Evolutionary conservation across 2,797 vertebrate genomes (phyloP).

Genomic region (Sebastes steindachneri): DNA sequence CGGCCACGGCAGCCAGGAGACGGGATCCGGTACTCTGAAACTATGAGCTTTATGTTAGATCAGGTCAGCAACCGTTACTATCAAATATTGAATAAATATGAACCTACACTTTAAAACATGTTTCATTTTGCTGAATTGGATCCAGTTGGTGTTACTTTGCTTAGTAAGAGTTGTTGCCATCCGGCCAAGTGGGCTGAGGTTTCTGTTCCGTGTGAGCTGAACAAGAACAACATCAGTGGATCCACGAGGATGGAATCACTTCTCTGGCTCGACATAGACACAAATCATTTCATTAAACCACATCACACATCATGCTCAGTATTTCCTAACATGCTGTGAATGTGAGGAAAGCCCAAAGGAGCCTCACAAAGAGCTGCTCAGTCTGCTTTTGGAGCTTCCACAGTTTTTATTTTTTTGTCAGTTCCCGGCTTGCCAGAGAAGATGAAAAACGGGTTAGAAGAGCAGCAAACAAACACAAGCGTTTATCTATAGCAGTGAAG

Average conservation of each 20-base stretch:
- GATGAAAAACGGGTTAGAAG: slow-evolving; percentile 35
- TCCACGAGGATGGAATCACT: background rate
- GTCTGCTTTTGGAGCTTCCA: background rate
- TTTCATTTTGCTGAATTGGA: background rate
- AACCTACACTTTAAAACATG: background rate
- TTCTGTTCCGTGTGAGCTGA: background rate
- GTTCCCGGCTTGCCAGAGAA: background rate
- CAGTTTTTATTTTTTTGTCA: background rate
- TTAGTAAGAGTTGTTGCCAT: background rate
- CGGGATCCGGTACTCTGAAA: background rate
- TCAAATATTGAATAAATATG: too few relatives aligned
- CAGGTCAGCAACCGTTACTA: fast-evolving
- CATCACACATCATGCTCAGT: background rate
- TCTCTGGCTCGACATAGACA: background rate
- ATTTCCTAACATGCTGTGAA: background rate
- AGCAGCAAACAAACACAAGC: slow-evolving; percentile 35
- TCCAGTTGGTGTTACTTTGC: background rate
- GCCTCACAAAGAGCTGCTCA: slow-evolving; percentile 2
- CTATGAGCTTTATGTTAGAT: background rate
- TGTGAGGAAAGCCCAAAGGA: background rate
- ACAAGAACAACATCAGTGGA: background rate
- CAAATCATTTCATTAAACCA: background rate
- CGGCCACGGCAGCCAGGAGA: background rate
- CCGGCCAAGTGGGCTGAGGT: background rate
- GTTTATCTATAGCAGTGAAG: slow-evolving; percentile 1